Percentiles rank a stretch among this genome's conserved stretches.
Conservation (phyloP, 2,113 vertebrate genomes). For the Apus apus region DNA sequence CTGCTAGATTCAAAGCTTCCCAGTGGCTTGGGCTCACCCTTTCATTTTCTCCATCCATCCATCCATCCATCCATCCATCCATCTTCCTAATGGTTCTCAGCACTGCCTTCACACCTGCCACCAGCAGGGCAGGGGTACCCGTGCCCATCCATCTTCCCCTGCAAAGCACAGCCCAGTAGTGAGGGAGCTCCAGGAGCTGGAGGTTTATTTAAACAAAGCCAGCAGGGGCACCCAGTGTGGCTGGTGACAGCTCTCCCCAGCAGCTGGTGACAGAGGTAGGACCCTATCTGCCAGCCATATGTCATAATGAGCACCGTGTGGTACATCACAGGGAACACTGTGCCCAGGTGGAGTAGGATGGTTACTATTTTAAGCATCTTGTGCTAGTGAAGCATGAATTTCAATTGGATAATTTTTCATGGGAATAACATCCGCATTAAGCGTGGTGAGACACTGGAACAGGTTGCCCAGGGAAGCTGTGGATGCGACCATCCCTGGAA, state of each 20-base stretch:
- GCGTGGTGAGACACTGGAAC: too few species aligned
- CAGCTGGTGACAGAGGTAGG: not conserved
- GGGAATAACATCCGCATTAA: not conserved
- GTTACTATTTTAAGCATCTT: not conserved
- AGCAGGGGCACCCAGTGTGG: rapidly evolving
- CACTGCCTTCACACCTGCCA: not conserved
- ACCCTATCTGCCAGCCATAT: not conserved
- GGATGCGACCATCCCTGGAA: too few species aligned
- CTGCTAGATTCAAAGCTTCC: not conserved
- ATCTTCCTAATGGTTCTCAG: not conserved
- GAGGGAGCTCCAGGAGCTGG: not conserved
- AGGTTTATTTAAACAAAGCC: not conserved
- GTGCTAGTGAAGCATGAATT: not conserved
- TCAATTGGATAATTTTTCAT: not conserved
- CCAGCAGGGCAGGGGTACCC: not conserved
- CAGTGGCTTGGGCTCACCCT: not conserved
- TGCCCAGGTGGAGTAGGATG: not conserved
- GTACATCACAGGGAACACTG: not conserved
- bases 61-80: not conserved
- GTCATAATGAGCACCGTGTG: rapidly evolving
- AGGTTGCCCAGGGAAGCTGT: too few species aligned
- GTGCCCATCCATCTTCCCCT: not conserved
- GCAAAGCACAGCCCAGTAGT: not conserved
- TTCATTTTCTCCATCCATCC: not conserved
- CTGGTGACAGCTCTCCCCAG: not conserved